Evolutionary conservation across 1,140 invertebrate species (phyloP).

Genomic region (Drosophila pandora): DNA sequence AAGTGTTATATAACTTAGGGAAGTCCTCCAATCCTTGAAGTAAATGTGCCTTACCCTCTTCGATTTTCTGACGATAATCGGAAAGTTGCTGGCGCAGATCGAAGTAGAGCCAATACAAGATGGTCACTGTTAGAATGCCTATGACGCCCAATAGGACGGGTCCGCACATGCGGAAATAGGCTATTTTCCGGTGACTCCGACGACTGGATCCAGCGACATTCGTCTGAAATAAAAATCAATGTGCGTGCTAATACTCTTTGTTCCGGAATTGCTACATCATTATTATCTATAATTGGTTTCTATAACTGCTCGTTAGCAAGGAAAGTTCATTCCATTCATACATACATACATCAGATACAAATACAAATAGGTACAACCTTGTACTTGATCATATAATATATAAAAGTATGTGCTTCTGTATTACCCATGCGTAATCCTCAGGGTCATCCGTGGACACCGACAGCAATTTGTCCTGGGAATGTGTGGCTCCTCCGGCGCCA

Average conservation of each 20-base stretch:
- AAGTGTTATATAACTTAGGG: constrained; percentile 32
- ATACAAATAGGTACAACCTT: constrained; percentile 16
- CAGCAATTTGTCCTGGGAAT: constrained; percentile 83
- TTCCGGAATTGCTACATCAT: not conserved
- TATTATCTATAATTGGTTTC: constrained; percentile 7
- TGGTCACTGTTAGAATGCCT: constrained; percentile 60
- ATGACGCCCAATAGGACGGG: constrained; percentile 67
- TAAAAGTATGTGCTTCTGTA: constrained; percentile 3
- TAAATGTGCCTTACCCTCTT: constrained; percentile 64
- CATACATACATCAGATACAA: constrained; percentile 13
- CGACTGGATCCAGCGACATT: constrained; percentile 56
- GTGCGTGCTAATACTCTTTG: constrained; percentile 7
- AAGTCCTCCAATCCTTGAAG: not conserved
- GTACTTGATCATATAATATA: constrained; percentile 11
- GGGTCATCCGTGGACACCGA: constrained; percentile 84
- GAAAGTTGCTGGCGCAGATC: constrained; percentile 76
- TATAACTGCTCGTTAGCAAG: not conserved
- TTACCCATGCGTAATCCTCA: constrained; percentile 83
- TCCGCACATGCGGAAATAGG: constrained; percentile 67
- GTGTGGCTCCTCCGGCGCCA: constrained; percentile 36
- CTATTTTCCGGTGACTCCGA: constrained; percentile 64
- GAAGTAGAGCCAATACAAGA: constrained; percentile 82
- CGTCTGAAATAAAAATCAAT: constrained; percentile 42
- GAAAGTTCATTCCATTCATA: constrained; percentile 15
- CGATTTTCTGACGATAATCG: constrained; percentile 79